Percentiles rank a stretch among this genome's conserved stretches.
phyloP scores from a whole-genome alignment of 2,888 invertebrate species.

The Allolobophora icterica region DNA sequence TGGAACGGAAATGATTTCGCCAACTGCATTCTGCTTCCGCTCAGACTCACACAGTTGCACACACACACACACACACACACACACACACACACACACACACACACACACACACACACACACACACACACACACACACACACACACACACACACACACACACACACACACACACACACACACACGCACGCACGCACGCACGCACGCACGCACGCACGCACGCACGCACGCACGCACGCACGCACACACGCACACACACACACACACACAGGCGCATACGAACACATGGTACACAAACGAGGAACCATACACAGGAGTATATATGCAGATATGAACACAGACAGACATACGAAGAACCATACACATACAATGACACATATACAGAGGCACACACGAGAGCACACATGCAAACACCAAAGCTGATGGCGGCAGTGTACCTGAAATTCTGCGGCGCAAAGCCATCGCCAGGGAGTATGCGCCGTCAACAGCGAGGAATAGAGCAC shows the following conservation, averaged over 20 bases:
- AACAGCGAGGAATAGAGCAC: too few species aligned
- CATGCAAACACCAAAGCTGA: background rate
- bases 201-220: conserved; percentile 34
- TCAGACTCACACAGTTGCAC: background rate
- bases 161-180: conserved; percentile 36
- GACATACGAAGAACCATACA: background rate
- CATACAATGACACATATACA: conserved; percentile 22
- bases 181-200: conserved; percentile 34
- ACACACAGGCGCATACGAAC: background rate
- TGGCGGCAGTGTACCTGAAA: too few species aligned
- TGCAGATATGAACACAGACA: background rate
- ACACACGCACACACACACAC: background rate
- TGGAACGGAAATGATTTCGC: background rate
- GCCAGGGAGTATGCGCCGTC: too few species aligned
- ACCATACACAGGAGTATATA: conserved; percentile 30
- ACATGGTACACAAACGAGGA: background rate
- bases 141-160: conserved; percentile 36
- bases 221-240: background rate
- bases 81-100: background rate
- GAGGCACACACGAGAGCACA: background rate
- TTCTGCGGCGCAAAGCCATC: too few species aligned
- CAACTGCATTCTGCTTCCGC: background rate
- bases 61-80: background rate
- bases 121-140: conserved; percentile 38
- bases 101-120: background rate